Evolutionary conservation across 2,888 invertebrate species (phyloP), one percentile per base, ranked within the genome.

Genomic region (Chromoteleia sp.): DNA sequence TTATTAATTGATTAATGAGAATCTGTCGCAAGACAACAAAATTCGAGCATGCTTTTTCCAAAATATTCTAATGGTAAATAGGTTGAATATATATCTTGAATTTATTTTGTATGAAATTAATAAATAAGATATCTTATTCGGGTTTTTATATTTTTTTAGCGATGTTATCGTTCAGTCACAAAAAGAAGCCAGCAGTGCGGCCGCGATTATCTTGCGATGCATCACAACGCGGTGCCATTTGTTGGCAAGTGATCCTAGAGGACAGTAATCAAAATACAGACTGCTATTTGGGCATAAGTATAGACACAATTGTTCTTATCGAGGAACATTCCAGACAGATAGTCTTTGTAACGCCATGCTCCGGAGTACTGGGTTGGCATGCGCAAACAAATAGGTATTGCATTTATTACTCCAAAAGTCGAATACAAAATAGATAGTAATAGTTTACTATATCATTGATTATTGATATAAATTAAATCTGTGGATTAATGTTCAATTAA

Each of bases 301-400:
- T 96, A 0, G 98, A 98, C 89, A 96, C 96, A 0, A 93, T 98
- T 58, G 97, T 98, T 19, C 92, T 98, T 10, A 94, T 98, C 50
- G 98, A 98, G 90, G 96, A 97, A 87, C 94, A 93, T 78, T 95
- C 96, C 0, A 93, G 96, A 50, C 96, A 97, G 89, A 95, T 97
- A 43, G 95, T 98, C 29, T 96, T 98, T 85, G 97, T 97, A 7
- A 94, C 97, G 14, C 97, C 98, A 0, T 97, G 97, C 85, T 94
- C 94, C 84, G 95, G 96, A 7, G 94, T 99, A 70, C 93, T 98
- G 41, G 95, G 95, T 45, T 95, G 95, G 95, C 93, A 94, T 70
- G 92, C 93, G 10, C 93, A 93, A 84, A 93, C 93, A 0, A 94
- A 93, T 88, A 93, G 94, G 94, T 93, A 84, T 12, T 15, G 17